Conservation (phyloP, 92 coral and sea anemone genomes). For the Epizoanthus rinbou region DNA sequence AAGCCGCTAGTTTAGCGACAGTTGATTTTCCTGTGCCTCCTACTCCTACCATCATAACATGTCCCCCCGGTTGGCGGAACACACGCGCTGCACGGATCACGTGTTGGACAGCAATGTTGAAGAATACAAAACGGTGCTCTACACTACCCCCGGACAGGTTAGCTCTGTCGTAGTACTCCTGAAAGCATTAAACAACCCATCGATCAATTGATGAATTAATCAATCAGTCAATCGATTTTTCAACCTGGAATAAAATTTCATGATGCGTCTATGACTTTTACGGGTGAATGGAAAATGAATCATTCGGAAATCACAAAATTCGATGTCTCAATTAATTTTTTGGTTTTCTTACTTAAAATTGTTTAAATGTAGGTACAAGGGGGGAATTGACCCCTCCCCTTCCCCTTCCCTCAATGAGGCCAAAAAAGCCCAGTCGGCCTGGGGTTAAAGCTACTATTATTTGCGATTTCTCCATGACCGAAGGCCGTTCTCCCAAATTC, state of each 20-base stretch:
- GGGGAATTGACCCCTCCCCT: too few species aligned
- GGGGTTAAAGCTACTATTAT: too few species aligned
- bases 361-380: too few species aligned
- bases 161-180: conserved; percentile 93
- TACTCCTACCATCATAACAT: conserved; percentile 92
- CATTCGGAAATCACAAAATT: too few species aligned
- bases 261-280: not conserved
- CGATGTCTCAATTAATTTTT: too few species aligned
- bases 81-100: conserved; percentile 98
- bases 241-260: not conserved
- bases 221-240: not conserved
- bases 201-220: not conserved
- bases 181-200: not conserved
- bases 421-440: too few species aligned
- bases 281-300: not conserved
- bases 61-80: conserved; percentile 94
- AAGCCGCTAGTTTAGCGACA: conserved; percentile 93
- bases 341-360: too few species aligned
- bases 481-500: too few species aligned
- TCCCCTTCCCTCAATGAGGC: too few species aligned
- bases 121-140: conserved; percentile 96
- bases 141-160: conserved; percentile 81
- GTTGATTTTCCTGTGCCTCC: conserved; percentile 97
- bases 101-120: conserved; percentile 93
- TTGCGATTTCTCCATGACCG: too few species aligned